These are phyloP conservation scores for Synaphobranchus kaupii DNA, from an alignment of 2,797 vertebrate genomes.

Conservation along the genomic window DNA sequence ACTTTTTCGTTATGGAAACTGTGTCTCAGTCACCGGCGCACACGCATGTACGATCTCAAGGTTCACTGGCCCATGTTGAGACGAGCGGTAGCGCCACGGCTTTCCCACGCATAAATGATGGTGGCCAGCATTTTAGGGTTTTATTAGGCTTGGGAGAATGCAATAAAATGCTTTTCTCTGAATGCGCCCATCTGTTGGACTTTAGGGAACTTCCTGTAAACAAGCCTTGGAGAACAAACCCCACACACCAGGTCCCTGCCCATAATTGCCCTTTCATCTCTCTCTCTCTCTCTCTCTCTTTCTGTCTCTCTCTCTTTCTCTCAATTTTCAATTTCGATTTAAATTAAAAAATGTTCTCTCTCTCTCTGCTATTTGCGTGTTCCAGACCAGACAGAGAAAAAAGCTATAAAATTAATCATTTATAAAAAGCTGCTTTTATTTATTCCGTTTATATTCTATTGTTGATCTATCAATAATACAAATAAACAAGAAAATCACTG, in stretches of 20 bases:
- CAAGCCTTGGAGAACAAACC: slow-evolving; percentile 71
- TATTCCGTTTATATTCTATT: background rate
- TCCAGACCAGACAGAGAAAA: background rate
- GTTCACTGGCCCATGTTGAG: slow-evolving; percentile 15
- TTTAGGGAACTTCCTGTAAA: slow-evolving; percentile 79
- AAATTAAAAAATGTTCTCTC: background rate
- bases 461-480: slow-evolving; percentile 8
- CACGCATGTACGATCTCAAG: background rate
- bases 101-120: slow-evolving; percentile 76
- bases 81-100: slow-evolving; percentile 47
- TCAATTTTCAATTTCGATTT: background rate
- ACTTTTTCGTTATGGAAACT: slow-evolving; percentile 29
- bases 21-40: background rate
- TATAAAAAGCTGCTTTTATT: slow-evolving; percentile 16
- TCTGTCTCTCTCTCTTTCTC: background rate
- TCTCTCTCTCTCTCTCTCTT: slow-evolving; percentile 50
- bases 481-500: background rate
- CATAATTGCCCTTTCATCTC: slow-evolving; percentile 63
- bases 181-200: slow-evolving; percentile 76
- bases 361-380: slow-evolving; percentile 15
- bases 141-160: slow-evolving; percentile 76
- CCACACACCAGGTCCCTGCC: slow-evolving; percentile 61
- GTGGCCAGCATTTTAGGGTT: slow-evolving; percentile 57
- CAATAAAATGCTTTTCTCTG: slow-evolving; percentile 74
- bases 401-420: background rate